Conservation (phyloP, 2,888 invertebrate species). For the Athalia rosae region DNA sequence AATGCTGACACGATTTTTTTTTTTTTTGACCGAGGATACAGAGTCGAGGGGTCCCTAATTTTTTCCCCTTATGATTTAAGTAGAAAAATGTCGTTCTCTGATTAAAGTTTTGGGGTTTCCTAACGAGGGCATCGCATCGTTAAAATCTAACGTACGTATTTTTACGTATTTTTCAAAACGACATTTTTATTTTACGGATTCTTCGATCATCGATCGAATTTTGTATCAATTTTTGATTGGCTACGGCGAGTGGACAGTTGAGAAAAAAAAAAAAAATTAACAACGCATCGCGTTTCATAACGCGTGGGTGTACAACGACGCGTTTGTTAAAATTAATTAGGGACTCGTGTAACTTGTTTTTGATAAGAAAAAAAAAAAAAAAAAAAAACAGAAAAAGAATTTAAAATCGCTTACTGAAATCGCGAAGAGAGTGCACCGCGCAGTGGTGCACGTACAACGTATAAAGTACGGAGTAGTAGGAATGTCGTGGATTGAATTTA, state of each 20-base stretch:
- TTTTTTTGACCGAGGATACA: conserved; percentile 32
- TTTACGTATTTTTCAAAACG: not conserved
- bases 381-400: not conserved
- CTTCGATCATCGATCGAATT: not conserved
- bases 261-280: no score
- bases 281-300: no score
- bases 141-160: no score
- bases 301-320: not conserved
- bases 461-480: no score
- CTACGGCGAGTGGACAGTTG: not conserved
- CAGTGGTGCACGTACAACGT: no score
- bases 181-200: no score
- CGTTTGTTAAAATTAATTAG: conserved; percentile 34
- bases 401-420: conserved; percentile 27
- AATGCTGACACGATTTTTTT: conserved; percentile 44
- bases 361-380: not conserved
- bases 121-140: not conserved
- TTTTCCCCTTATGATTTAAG: no score
- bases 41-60: not conserved
- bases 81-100: no score
- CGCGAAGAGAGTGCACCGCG: not conserved
- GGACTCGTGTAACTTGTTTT: conserved; percentile 30
- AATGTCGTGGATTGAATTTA: conserved; percentile 39
- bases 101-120: conserved; percentile 12
- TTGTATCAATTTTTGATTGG: conserved; percentile 10